Base-by-base conservation (phyloP, 1,140 invertebrate species). In the Nebria ingens region DNA sequence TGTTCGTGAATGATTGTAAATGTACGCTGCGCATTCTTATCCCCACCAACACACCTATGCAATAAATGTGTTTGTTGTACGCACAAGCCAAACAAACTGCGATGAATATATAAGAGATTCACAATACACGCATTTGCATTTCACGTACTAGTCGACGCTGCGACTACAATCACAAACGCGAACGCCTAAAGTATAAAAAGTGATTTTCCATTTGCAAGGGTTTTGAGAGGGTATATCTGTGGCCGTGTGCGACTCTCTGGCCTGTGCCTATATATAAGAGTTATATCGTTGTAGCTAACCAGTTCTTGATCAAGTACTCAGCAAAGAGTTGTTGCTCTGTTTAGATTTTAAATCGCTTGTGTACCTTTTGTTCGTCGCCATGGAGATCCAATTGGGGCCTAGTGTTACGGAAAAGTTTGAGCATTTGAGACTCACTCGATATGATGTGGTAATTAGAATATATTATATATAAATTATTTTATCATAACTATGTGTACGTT, bases 331-430 rank as follows among this genome's bases (percentile, higher is more conserved):
- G n/a, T 45, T 12, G 40, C 17, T 45, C 3, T 12, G 9, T 45
- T 45, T 11, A 12, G 6, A 12, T 45, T 45, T 45, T 12, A 4
- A 4, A 11, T 12, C 15, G 40, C 40, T 17, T 4, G 6, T 17
- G 40, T 45, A 17, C 4, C 6, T 45, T 45, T 45, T 11, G 3
- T 3, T 11, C 40, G 15, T 45, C 17, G 15, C 6, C 6, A 45
- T 45, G 40, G 40, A 45, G 40, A 45, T 45, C 17, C 40, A 45
- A 45, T 17, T 45, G 9, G 40, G 40, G 17, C 40, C 40, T 45
- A 45, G 40, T 45, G 3, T 45, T 17, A 45, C 40, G 9, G 40
- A 45, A 17, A 45, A 45, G 17, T 45, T 45, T 45, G 6, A 45
- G 17, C 40, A 45, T 45, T 17, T 45, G 17, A 45, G 9, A 17